Evolutionary conservation across 1,140 invertebrate species (phyloP), one percentile per base, ranked within the genome.

Genomic region (Cotesia chilonis): DNA sequence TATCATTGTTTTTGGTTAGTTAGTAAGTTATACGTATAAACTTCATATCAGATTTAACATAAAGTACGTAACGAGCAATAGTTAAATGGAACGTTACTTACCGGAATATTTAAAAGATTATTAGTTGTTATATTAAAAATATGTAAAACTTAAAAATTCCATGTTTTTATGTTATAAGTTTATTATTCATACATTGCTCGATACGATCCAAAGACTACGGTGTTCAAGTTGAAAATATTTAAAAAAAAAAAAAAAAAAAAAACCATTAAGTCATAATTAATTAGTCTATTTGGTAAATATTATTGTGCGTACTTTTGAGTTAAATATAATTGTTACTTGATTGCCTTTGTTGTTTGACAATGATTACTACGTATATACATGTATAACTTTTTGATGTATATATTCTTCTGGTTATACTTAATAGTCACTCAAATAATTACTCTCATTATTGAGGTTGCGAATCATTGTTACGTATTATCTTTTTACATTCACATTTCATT

Each of bases 161-260:
- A 35, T 10, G 12, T n/a, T 28, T 35, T 35, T 64, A 4, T n/a
- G 9, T n/a, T 64, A 38, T 12, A 38, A 36, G 10, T 41, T 35
- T 36, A 4, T 28, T 28, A 28, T 28, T 41, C 14, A 3, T n/a
- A 10, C 4, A 41, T 36, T 66, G 64, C 64, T 66, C 64, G 47
- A 20, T 66, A 66, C 47, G 64, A 52, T 66, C 64, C 64, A 66
- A 66, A 66, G 64, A 66, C 36, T 66, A 66, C n/a, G 47, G 47
- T 51, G 64, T 66, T 64, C 61, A 64, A 37, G 35, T 64, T 64
- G 9, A 55, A 55, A 14, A 55, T 55, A 55, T 14, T 51, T 4
- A 51, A 9, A 51, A n/a, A 1, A 51, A 9, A 51, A 51, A 55
- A 64, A 1, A 7, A 37, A 64, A 14, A 14, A 14, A 14, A 14